These are phyloP conservation scores for Hemicrepidius hirtus DNA, from an alignment of 2,888 invertebrate genomes.

Conservation along the genomic window DNA sequence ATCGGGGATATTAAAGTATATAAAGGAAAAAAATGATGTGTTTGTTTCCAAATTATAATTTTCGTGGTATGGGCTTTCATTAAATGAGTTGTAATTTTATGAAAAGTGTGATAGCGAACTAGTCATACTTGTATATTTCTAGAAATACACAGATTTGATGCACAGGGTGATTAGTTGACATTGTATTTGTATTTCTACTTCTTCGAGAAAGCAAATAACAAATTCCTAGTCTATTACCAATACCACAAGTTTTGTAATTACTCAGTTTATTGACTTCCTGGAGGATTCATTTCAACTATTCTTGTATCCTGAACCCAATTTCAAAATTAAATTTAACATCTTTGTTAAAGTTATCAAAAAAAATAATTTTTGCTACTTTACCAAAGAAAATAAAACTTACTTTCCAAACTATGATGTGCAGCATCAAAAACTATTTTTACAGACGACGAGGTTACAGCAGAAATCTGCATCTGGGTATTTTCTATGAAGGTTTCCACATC, in stretches of 20 bases:
- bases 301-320: too few relatives aligned
- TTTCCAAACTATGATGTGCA: slow-evolving; percentile 78
- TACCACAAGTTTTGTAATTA: too few relatives aligned
- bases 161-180: not conserved
- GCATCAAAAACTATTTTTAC: slow-evolving; percentile 78
- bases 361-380: too few relatives aligned
- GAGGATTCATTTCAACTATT: too few relatives aligned
- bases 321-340: too few relatives aligned
- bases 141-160: not conserved
- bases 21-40: not conserved
- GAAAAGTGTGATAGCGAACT: too few relatives aligned
- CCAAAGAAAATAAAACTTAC: too few relatives aligned
- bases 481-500: slow-evolving; percentile 78
- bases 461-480: slow-evolving; percentile 79
- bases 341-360: too few relatives aligned
- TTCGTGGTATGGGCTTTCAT: not conserved
- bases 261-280: too few relatives aligned
- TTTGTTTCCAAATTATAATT: not conserved
- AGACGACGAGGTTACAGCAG: slow-evolving; percentile 71
- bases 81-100: too few relatives aligned
- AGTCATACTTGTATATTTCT: not conserved
- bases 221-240: too few relatives aligned
- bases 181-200: not conserved
- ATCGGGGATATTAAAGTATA: slow-evolving; percentile 10
- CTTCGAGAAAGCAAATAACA: not conserved